Percentiles rank a stretch among this genome's conserved stretches.
Evolutionary conservation across 1,140 invertebrate species (phyloP).

Genomic region (Drosophila willistoni): DNA sequence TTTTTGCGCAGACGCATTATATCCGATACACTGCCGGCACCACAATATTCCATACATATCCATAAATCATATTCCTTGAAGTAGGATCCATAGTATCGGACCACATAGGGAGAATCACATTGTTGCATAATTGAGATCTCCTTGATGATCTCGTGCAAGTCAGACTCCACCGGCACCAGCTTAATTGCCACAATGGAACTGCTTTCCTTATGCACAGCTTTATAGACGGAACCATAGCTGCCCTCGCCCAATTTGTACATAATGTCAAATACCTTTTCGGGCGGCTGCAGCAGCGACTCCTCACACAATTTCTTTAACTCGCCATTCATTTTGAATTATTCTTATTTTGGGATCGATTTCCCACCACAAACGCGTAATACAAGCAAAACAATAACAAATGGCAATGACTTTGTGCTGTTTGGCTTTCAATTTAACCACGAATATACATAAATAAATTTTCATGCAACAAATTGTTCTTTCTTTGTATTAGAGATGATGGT

Average conservation of each 20-base stretch:
- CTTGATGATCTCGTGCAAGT: constrained; percentile 99
- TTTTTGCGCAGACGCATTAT: constrained; percentile 99
- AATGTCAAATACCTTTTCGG: constrained; percentile 99
- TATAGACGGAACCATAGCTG: constrained; percentile 89
- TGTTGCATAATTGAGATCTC: constrained; percentile 99
- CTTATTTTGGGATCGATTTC: background rate
- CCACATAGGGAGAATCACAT: constrained; percentile 99
- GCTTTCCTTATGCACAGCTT: constrained; percentile 98
- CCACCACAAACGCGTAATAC: background rate
- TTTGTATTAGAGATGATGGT: constrained; percentile 4
- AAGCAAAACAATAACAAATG: background rate
- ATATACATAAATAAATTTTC: constrained; percentile 10
- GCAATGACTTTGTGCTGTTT: constrained; percentile 9
- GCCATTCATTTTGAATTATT: constrained; percentile 83
- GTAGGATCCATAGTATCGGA: constrained; percentile 99
- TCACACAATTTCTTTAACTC: constrained; percentile 97
- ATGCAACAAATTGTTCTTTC: constrained; percentile 3
- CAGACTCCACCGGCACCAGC: constrained; percentile 99
- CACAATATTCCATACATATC: constrained; percentile 99
- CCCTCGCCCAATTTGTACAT: constrained; percentile 99
- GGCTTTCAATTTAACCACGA: constrained; percentile 16
- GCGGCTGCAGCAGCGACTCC: constrained; percentile 96
- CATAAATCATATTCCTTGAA: constrained; percentile 99
- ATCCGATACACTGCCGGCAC: constrained; percentile 99
- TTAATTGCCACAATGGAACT: constrained; percentile 98